A percentile compares a stretch with the other conserved stretches of the same genome.
Conservation (phyloP, 2,888 invertebrate species). For the Augochlorella aurata region DNA sequence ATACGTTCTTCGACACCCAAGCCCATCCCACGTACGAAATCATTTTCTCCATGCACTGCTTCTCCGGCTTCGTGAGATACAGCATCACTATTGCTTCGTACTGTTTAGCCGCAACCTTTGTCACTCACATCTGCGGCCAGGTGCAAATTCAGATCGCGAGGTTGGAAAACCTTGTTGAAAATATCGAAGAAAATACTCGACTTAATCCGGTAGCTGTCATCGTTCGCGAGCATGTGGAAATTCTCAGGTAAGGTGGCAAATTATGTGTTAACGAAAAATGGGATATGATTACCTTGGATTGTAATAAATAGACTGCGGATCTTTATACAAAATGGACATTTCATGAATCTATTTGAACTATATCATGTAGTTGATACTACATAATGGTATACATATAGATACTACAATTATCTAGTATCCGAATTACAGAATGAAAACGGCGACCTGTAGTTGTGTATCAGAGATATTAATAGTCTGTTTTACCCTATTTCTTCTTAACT, state of each 20-base stretch:
- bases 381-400: too few species aligned
- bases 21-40: slow-evolving; percentile 65
- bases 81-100: slow-evolving; percentile 55
- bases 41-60: slow-evolving; percentile 51
- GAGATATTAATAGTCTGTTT: too few species aligned
- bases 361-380: too few species aligned
- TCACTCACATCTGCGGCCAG: slow-evolving; percentile 67
- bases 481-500: too few species aligned
- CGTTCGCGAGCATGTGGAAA: slow-evolving; percentile 54
- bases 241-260: slow-evolving; percentile 51
- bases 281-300: too few species aligned
- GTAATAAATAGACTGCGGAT: too few species aligned
- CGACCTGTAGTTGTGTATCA: too few species aligned
- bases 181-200: background rate
- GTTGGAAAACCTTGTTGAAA: slow-evolving; percentile 12
- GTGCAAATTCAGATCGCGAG: slow-evolving; percentile 54
- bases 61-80: slow-evolving; percentile 49
- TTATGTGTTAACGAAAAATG: too few species aligned
- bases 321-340: too few species aligned
- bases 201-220: slow-evolving; percentile 40
- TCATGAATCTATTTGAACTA: too few species aligned
- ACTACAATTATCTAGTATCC: too few species aligned
- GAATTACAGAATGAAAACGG: too few species aligned
- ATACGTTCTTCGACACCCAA: slow-evolving; percentile 57
- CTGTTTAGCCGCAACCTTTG: slow-evolving; percentile 62